These are phyloP conservation scores for Aplochiton taeniatus DNA, from an alignment of 2,797 vertebrate genomes.

Conservation along the genomic window DNA sequence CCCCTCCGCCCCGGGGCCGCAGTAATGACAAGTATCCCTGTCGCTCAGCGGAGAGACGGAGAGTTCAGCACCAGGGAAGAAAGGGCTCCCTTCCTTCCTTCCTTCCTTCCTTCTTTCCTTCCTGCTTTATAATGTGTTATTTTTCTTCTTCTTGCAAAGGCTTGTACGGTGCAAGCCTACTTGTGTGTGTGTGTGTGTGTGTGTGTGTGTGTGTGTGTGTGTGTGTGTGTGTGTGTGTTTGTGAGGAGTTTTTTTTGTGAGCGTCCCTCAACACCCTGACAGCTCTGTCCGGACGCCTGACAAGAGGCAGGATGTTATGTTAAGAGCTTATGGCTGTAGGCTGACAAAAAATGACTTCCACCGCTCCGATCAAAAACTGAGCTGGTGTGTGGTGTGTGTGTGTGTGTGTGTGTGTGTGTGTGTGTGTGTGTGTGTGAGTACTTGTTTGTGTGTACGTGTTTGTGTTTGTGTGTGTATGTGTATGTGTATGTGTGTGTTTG, in stretches of 20 bases:
- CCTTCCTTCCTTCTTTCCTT: neutral
- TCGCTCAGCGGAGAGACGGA: conserved; percentile 56
- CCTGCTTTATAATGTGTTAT: neutral
- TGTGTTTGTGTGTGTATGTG: conserved; percentile 23
- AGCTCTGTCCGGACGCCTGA: conserved; percentile 37
- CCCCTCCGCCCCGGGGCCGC: conserved; percentile 13
- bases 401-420: conserved; percentile 11
- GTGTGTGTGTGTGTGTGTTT: conserved; percentile 25
- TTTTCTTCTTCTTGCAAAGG: too few relatives aligned
- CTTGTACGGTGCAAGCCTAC: neutral
- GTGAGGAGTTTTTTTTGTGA: conserved; percentile 12
- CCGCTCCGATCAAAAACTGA: conserved; percentile 50
- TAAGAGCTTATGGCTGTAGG: conserved; percentile 49
- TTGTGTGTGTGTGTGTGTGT: conserved; percentile 4
- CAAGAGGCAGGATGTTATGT: conserved; percentile 61
- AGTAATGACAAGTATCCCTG: conserved; percentile 72
- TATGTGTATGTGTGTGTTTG: conserved; percentile 17
- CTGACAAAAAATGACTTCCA: conserved; percentile 52
- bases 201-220: conserved; percentile 6
- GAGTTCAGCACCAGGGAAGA: conserved; percentile 29
- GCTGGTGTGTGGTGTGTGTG: conserved; percentile 11
- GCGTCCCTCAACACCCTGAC: conserved; percentile 41
- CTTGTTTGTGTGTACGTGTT: conserved; percentile 43
- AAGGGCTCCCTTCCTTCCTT: conserved; percentile 15
- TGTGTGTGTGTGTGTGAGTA: conserved; percentile 17